Evolutionary conservation across 2,113 vertebrate genomes (phyloP).

Genomic region (Lophochroa leadbeateri): DNA sequence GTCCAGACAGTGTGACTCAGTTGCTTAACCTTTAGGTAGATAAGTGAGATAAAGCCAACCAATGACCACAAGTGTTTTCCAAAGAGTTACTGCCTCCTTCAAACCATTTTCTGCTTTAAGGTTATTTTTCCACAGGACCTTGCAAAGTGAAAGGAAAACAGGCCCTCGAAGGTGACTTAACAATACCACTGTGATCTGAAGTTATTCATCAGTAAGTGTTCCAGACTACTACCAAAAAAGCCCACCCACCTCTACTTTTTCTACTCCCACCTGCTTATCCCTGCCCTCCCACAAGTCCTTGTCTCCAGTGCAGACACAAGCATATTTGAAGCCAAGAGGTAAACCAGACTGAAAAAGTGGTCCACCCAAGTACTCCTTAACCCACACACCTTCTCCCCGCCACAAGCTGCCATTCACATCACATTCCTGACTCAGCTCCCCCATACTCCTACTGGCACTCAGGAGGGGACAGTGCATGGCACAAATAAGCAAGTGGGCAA

Average conservation of each 20-base stretch:
- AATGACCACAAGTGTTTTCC: not conserved
- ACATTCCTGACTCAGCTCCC: accelerated
- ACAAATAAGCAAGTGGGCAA: not conserved
- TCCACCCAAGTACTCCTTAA: accelerated
- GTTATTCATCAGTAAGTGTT: not conserved
- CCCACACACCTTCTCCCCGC: no score
- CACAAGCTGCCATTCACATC: not conserved
- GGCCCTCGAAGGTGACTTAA: not conserved
- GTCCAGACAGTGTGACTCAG: not conserved
- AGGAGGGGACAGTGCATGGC: not conserved
- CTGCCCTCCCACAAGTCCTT: not conserved
- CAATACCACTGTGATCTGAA: not conserved
- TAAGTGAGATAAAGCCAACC: not conserved
- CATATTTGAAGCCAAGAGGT: not conserved
- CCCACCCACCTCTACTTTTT: not conserved
- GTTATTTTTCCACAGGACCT: not conserved
- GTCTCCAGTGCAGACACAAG: not conserved
- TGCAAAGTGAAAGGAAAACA: not conserved
- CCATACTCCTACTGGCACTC: not conserved
- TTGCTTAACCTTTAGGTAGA: not conserved
- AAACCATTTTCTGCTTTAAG: not conserved
- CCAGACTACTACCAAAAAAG: not conserved
- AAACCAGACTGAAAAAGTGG: not conserved
- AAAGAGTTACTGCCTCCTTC: not conserved
- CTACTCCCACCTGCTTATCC: not conserved